Conservation (phyloP, 2,797 vertebrate genomes). For the Balearica regulorum region DNA sequence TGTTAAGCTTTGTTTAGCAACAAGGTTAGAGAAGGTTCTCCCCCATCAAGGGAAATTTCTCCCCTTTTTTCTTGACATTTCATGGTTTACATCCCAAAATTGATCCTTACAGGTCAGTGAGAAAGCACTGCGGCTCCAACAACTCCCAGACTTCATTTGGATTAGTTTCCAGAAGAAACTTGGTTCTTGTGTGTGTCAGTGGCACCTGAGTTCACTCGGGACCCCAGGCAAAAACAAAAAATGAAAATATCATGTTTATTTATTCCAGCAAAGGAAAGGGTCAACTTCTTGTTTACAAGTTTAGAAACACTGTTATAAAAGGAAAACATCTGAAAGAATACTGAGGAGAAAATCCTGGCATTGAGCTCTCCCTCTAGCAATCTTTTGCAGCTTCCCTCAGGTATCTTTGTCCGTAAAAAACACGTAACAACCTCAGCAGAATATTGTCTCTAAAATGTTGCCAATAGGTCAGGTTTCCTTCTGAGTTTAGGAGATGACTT, state of each 20-base stretch:
- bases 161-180: not conserved
- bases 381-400: not conserved
- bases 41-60: not conserved
- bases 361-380: not conserved
- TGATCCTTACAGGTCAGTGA: not conserved
- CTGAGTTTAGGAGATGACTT: not conserved
- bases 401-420: not conserved
- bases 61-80: not conserved
- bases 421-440: not conserved
- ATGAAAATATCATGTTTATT: not conserved
- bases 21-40: not conserved
- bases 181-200: not conserved
- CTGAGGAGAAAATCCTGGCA: not conserved
- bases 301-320: not conserved
- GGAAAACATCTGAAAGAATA: not conserved
- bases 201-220: not conserved
- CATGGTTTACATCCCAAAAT: not conserved
- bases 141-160: not conserved
- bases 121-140: not conserved
- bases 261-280: not conserved
- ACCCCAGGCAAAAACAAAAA: not conserved
- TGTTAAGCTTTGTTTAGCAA: not conserved
- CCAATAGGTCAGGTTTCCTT: not conserved
- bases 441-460: fast-evolving
- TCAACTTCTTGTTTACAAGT: not conserved